Evolutionary conservation across 2,797 vertebrate species (phyloP).

Genomic region (Darevskia nairensis): DNA sequence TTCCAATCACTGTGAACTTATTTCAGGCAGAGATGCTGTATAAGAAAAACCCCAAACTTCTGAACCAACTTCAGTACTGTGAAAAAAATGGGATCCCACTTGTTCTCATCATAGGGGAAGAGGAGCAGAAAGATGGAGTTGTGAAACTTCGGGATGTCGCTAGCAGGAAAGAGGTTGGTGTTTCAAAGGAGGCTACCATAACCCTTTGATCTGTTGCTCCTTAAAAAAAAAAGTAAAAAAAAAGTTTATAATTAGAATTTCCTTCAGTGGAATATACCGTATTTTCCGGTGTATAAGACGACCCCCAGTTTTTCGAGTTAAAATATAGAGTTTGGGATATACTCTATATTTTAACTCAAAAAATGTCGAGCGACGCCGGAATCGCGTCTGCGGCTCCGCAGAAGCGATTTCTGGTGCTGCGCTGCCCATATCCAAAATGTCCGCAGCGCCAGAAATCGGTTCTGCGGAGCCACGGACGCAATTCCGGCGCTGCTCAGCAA

Average conservation of each 20-base stretch:
- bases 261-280: neutral
- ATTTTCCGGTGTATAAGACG: too few relatives aligned
- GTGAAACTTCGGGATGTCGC: conserved; percentile 88
- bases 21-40: conserved; percentile 91
- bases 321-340: too few relatives aligned
- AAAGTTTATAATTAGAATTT: neutral
- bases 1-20: neutral
- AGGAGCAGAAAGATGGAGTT: conserved; percentile 88
- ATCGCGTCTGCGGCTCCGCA: too few relatives aligned
- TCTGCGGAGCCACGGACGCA: too few relatives aligned
- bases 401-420: too few relatives aligned
- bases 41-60: conserved; percentile 92
- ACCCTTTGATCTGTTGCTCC: neutral
- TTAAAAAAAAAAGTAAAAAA: neutral
- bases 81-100: conserved; percentile 90
- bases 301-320: too few relatives aligned
- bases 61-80: conserved; percentile 93
- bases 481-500: too few relatives aligned
- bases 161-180: conserved; percentile 88
- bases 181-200: neutral
- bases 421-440: too few relatives aligned
- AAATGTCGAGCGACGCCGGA: too few relatives aligned
- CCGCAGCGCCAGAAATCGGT: too few relatives aligned
- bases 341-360: too few relatives aligned
- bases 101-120: conserved; percentile 92